phyloP scores from a whole-genome alignment of 2,113 vertebrate genomes.

The chimpanzee (Pan troglodytes) region NHGRI_mPanTro3-v2.1_pri NC_072412.2:58805501-58806000 shows the following conservation, averaged over 20 bases:
- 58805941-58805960: not conserved
- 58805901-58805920: no score
- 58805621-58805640: constrained; percentile 25
- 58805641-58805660: not conserved
- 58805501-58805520: not conserved
- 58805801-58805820: not conserved
- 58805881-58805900: not conserved
- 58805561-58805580: constrained; percentile 17
- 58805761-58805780: not conserved
- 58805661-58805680: not conserved
- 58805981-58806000: not conserved
- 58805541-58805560: not conserved
- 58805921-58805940: not conserved
- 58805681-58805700: not conserved
- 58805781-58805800: not conserved
- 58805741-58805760: not conserved
- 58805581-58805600: constrained; percentile 16
- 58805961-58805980: not conserved
- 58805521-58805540: constrained; percentile 4
- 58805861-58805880: not conserved
- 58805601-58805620: constrained; percentile 26
- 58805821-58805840: not conserved
- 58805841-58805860: not conserved
- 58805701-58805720: not conserved
- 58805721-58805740: not conserved